Percentiles rank a stretch among this genome's conserved stretches.
Conservation (phyloP, 2,797 vertebrate species). For the Gymnodraco acuticeps region DNA sequence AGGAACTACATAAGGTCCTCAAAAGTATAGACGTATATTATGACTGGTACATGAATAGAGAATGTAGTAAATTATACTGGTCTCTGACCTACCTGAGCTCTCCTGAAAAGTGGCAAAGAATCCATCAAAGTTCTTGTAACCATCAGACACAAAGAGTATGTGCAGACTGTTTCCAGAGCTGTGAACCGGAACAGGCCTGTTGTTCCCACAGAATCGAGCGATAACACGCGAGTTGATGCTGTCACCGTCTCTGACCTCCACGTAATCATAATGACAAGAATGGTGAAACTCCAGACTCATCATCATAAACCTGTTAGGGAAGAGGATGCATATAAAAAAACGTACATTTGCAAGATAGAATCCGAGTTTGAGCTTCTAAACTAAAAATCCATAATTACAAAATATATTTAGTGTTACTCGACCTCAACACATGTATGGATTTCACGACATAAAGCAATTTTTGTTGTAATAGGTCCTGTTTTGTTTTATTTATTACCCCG, state of each 20-base stretch:
- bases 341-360: no score
- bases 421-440: not conserved
- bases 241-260: constrained; percentile 95
- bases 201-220: constrained; percentile 94
- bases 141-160: constrained; percentile 94
- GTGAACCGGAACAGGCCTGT: constrained; percentile 87
- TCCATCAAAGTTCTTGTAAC: constrained; percentile 98
- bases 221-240: constrained; percentile 89
- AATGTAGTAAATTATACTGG: not conserved
- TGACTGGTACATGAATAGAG: not conserved
- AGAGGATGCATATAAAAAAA: no score
- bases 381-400: not conserved
- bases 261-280: constrained; percentile 95
- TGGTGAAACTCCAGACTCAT: constrained; percentile 90
- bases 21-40: not conserved
- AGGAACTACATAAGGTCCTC: not conserved
- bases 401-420: not conserved
- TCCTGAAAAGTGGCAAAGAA: constrained; percentile 96
- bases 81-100: constrained; percentile 87
- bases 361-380: not conserved
- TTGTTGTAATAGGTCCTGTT: not conserved
- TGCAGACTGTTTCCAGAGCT: constrained; percentile 92
- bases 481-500: constrained; percentile 30
- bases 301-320: constrained; percentile 92
- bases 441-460: not conserved